Evolutionary conservation across 2,888 invertebrate species (phyloP).

Genomic region (Noctua janthina): DNA sequence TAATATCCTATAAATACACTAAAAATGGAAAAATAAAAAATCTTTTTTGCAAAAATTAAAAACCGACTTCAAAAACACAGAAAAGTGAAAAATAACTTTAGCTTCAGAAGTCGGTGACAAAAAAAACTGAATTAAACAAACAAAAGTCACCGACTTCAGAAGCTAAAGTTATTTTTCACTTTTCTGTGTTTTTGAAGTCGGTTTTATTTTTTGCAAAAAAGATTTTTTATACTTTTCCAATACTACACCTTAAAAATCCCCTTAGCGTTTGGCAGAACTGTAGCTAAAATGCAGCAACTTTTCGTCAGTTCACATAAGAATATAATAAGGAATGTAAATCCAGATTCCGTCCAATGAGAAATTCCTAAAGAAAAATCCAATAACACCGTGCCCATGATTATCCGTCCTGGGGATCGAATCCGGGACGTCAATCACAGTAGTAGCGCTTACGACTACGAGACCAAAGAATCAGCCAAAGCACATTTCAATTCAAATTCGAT

Average conservation of each 20-base stretch:
- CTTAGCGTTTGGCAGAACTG: background rate
- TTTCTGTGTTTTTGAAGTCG: too few species aligned
- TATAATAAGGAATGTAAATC: background rate
- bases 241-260: background rate
- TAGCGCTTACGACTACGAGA: background rate
- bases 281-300: background rate
- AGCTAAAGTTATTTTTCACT: too few species aligned
- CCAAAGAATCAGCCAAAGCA: too few species aligned
- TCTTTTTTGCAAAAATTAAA: too few species aligned
- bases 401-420: background rate
- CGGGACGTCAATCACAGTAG: background rate
- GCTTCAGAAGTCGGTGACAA: too few species aligned
- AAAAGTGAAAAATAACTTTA: too few species aligned
- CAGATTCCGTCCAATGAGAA: background rate
- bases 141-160: too few species aligned
- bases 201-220: too few species aligned
- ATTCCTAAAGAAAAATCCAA: background rate
- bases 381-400: background rate
- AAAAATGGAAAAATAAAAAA: too few species aligned
- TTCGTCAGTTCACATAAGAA: background rate
- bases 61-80: too few species aligned
- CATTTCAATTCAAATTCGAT: background rate
- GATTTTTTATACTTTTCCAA: background rate
- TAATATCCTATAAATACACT: too few species aligned
- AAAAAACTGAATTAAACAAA: too few species aligned